phyloP scores from a whole-genome alignment of 2,113 vertebrate species.

The Centrocercus urophasianus region DNA sequence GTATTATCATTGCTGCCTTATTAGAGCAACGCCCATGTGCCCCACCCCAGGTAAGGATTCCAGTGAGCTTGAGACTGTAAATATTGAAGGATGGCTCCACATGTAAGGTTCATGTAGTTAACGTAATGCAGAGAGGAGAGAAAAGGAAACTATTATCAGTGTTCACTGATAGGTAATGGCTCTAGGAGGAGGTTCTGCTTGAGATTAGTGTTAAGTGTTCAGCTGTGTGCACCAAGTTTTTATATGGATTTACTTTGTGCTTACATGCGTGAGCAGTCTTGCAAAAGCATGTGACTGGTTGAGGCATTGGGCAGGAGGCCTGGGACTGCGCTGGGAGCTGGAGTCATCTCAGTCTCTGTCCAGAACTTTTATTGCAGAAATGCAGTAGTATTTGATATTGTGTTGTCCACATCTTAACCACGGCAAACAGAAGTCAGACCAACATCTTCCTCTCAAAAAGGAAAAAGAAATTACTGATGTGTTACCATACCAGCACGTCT shows the following conservation, averaged over 20 bases:
- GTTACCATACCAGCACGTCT: background rate
- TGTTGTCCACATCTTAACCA: background rate
- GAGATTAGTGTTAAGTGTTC: background rate
- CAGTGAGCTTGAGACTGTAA: background rate
- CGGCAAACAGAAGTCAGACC: background rate
- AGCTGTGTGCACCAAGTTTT: background rate
- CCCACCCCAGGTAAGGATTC: background rate
- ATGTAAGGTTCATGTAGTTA: background rate
- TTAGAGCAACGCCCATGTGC: background rate
- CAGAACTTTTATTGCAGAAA: background rate
- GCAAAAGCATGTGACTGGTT: background rate
- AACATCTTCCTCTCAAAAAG: background rate
- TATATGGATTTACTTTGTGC: background rate
- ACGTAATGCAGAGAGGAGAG: background rate
- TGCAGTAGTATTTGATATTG: background rate
- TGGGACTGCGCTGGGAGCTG: background rate
- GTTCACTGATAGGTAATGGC: background rate
- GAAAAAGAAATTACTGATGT: background rate
- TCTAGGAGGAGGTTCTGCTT: background rate
- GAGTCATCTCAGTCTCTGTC: background rate
- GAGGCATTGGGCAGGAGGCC: background rate
- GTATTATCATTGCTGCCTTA: background rate
- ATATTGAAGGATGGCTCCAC: background rate
- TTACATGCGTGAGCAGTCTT: background rate
- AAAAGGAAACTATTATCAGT: background rate